Base-by-base conservation (phyloP, 2,797 vertebrate species). In the Neosalanx taihuensis region DNA sequence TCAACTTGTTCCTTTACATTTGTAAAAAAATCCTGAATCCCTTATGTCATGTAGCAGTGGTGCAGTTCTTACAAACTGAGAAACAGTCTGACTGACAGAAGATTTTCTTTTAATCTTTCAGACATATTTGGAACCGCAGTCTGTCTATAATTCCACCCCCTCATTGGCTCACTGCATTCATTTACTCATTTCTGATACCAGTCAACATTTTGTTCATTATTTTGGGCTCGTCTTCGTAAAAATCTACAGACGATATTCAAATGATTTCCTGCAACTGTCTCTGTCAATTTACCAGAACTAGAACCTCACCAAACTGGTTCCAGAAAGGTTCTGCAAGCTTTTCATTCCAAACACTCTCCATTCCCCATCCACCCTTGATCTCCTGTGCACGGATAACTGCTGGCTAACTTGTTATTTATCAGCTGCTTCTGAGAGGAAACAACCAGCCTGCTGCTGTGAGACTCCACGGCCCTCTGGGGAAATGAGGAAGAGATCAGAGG, bases 401-500 rank as follows among this genome's bases (percentile, higher is more conserved):
- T 70, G 58, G 5, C 65, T 73, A 66, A 72, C 77, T 82, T 88
- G 84, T 89, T 91, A 85, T 91, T 90, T 90, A 53, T 79, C 79
- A 79, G 81, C 77, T 84, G 83, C 75, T 76, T 84, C 73, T 72
- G 76, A 76, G 82, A 85, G 84, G 86, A 84, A 88, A 88, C 23
- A 84, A 89, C 86, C 37, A 87, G 84, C 85, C 84, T 87, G 77
- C 82, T 78, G 83, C 86, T 90, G 76, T 72, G 26, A 84, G 81
- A 72, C 84, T 84, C 80, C 89, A 89, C 86, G 78, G 86, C 86
- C 84, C 91, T 84, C 89, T 88, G 87, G 90, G 91, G 90, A 92
- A 89, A 92, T 91, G 87, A 88, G 90, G 88, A 89, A 87, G 81
- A 84, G 58, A 18, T 75, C 80, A 81, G 82, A 76, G 72, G 72